Conservation (phyloP, 37 sponge, comb jelly and placozoan genomes). For the Mnemiopsis leidyi region DNA sequence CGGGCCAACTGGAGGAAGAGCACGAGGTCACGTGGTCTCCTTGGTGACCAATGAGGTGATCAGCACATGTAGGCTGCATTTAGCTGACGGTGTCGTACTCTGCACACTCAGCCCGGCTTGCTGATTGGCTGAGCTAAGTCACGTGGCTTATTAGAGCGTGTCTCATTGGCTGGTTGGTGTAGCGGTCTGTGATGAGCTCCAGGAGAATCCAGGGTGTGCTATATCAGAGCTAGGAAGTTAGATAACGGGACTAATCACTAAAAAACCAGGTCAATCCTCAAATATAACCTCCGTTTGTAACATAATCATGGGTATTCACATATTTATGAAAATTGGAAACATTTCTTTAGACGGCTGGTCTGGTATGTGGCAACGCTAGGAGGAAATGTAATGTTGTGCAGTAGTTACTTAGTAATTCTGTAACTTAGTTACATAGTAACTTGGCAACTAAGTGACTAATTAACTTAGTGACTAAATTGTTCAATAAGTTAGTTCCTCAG, state of each 20-base stretch:
- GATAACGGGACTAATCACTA: neutral
- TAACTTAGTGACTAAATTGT: no score
- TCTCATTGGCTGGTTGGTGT: neutral
- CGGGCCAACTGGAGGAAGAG: neutral
- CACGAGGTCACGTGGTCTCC: neutral
- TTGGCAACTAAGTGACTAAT: no score
- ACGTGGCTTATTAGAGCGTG: neutral
- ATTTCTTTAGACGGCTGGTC: no score
- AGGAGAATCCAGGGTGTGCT: neutral
- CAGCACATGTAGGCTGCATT: neutral
- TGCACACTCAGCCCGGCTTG: neutral
- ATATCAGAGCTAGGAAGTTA: neutral
- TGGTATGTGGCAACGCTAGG: no score
- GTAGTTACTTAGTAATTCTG: no score
- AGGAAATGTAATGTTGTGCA: no score
- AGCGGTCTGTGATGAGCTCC: neutral
- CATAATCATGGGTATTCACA: no score
- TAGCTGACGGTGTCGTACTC: neutral
- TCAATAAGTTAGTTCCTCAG: no score
- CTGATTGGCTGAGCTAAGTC: neutral
- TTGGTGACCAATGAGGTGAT: neutral
- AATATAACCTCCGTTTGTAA: no score
- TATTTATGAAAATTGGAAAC: no score
- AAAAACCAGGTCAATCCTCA: neutral
- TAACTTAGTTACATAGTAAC: no score